phyloP scores from a whole-genome alignment of 2,888 invertebrate species.

The Xanthia icteritia region DNA sequence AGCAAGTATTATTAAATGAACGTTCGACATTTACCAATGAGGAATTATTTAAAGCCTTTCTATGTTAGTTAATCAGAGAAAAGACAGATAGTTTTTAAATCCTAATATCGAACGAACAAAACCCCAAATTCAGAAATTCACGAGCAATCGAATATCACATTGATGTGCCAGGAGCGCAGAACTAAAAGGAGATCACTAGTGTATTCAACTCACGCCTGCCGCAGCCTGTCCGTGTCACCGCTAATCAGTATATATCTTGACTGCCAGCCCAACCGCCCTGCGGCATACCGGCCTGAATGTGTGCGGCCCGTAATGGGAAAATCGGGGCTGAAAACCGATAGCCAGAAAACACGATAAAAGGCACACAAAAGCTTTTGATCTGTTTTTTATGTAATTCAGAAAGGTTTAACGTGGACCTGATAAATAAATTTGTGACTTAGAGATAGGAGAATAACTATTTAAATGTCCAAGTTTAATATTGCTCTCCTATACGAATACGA shows the following conservation, averaged over 20 bases:
- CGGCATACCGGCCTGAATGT: conserved; percentile 63
- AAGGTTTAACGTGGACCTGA: conserved; percentile 38
- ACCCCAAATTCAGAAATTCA: not conserved
- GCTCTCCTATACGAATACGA: not conserved
- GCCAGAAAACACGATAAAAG: conserved; percentile 56
- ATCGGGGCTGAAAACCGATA: conserved; percentile 61
- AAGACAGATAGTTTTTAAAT: conserved; percentile 1
- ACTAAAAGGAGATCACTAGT: conserved; percentile 66
- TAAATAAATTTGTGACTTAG: conserved; percentile 26
- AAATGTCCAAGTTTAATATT: not conserved
- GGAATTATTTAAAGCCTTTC: not conserved
- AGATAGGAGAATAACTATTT: not conserved
- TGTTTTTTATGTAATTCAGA: conserved; percentile 54
- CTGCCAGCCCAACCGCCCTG: conserved; percentile 62
- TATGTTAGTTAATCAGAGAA: not conserved
- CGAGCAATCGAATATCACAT: conserved; percentile 43
- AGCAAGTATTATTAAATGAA: conserved; percentile 5
- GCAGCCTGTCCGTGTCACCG: conserved; percentile 73
- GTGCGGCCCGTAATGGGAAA: conserved; percentile 67
- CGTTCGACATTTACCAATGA: not conserved
- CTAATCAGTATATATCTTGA: conserved; percentile 82
- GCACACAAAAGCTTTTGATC: conserved; percentile 50
- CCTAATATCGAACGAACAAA: not conserved
- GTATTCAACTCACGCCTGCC: conserved; percentile 73
- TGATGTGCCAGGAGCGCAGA: conserved; percentile 59